Evolutionary conservation across 2,113 vertebrate species (phyloP).

Genomic region (Paramormyrops kingsleyae): DNA sequence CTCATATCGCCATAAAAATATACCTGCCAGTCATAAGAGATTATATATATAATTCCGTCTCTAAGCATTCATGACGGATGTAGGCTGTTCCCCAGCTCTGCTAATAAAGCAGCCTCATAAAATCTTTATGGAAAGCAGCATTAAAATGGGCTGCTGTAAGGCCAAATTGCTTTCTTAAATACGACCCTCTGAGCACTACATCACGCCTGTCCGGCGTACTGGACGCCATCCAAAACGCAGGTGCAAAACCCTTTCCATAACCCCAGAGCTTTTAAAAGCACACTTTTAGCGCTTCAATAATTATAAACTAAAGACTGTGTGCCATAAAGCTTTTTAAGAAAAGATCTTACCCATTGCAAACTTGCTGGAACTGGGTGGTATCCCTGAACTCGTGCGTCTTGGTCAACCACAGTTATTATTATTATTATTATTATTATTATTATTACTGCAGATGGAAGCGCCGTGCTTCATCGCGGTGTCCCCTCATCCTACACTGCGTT

Average conservation of each 20-base stretch:
- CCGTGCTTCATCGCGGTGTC: too few species aligned
- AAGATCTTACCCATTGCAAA: conserved; percentile 5
- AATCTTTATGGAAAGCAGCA: not conserved
- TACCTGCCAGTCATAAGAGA: not conserved
- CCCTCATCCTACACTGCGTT: not conserved
- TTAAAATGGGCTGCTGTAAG: not conserved
- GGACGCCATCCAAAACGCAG: not conserved
- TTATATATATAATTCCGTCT: not conserved
- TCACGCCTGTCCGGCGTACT: not conserved
- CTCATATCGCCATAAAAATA: not conserved
- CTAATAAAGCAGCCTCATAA: not conserved
- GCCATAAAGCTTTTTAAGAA: not conserved
- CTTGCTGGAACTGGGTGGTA: not conserved
- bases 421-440: not conserved
- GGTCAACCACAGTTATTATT: not conserved
- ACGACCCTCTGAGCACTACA: not conserved
- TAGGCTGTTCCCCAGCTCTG: not conserved
- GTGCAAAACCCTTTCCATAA: not conserved
- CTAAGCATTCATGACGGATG: not conserved
- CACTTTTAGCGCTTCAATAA: not conserved
- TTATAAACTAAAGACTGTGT: not conserved
- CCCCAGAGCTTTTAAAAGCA: not conserved
- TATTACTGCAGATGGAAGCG: not conserved
- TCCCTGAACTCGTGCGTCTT: not conserved
- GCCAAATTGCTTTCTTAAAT: not conserved